These are phyloP conservation scores for Actenoides lindsayi DNA, from an alignment of 2,113 vertebrate species.

Conservation along the genomic window DNA sequence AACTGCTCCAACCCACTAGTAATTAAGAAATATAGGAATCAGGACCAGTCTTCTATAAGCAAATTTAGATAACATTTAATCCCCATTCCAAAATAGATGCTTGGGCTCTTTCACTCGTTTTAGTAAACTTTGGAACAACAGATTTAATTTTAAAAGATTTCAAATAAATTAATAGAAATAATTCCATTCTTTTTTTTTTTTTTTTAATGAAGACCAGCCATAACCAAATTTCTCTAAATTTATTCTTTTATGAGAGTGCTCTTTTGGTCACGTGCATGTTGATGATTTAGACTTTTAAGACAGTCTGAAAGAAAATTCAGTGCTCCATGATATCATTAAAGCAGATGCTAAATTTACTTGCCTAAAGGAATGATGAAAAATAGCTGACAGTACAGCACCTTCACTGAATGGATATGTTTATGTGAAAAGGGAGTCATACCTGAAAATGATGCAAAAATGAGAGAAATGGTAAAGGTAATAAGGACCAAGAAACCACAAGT, in stretches of 20 bases:
- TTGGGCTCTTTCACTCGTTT: background rate
- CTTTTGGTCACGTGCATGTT: background rate
- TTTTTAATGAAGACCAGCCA: background rate
- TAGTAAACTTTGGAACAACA: background rate
- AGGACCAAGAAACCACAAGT: background rate
- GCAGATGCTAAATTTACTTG: background rate
- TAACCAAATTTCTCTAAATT: background rate
- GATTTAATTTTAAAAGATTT: background rate
- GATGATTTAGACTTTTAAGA: background rate
- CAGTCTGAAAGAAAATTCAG: background rate
- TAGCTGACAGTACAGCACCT: background rate
- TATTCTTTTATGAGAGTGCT: background rate
- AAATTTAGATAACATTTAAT: background rate
- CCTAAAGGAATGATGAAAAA: background rate
- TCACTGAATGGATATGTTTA: background rate
- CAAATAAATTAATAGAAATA: background rate
- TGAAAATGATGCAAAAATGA: background rate
- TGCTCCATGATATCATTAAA: background rate
- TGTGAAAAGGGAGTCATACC: background rate
- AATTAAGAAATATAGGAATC: background rate
- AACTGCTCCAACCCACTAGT: background rate
- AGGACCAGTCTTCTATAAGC: background rate
- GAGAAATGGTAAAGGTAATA: background rate
- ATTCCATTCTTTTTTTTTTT: background rate
- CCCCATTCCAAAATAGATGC: background rate